These are phyloP conservation scores for Hiodon alosoides DNA, from an alignment of 2,113 vertebrate genomes.

Conservation along the genomic window DNA sequence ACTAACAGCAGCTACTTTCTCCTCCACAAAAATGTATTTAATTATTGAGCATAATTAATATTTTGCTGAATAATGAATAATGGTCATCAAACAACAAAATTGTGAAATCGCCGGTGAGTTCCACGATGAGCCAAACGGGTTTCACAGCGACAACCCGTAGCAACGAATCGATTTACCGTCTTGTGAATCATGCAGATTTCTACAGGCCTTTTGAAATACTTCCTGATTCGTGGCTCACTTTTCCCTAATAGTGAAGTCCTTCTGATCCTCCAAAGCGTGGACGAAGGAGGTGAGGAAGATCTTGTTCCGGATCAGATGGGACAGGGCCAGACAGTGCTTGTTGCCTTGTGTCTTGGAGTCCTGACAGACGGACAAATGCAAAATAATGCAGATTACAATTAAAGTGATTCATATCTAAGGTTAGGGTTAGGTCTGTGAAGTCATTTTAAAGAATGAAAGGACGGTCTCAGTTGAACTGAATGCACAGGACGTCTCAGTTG, in stretches of 20 bases:
- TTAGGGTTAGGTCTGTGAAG: background rate
- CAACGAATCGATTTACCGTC: too few relatives aligned
- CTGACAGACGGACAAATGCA: constrained; percentile 35
- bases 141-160: too few relatives aligned
- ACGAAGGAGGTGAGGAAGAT: constrained; percentile 40
- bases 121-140: too few relatives aligned
- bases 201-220: too few relatives aligned
- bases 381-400: background rate
- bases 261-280: constrained; percentile 39
- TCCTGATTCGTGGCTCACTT: constrained; percentile 32
- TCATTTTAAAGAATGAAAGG: background rate
- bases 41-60: too few relatives aligned
- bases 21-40: too few relatives aligned
- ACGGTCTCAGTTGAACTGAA: constrained; percentile 18
- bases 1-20: too few relatives aligned
- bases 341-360: constrained; percentile 37
- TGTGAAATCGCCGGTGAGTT: too few relatives aligned
- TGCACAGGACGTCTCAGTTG: constrained; percentile 15
- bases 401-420: background rate
- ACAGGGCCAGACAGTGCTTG: constrained; percentile 27
- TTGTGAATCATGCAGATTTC: too few relatives aligned
- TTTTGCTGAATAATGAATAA: too few relatives aligned
- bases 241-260: constrained; percentile 38
- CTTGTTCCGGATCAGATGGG: constrained; percentile 33
- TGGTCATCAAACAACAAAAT: too few relatives aligned